Base-by-base conservation (phyloP, 1,140 invertebrate species). In the Brachionus calyciflorus region DNA sequence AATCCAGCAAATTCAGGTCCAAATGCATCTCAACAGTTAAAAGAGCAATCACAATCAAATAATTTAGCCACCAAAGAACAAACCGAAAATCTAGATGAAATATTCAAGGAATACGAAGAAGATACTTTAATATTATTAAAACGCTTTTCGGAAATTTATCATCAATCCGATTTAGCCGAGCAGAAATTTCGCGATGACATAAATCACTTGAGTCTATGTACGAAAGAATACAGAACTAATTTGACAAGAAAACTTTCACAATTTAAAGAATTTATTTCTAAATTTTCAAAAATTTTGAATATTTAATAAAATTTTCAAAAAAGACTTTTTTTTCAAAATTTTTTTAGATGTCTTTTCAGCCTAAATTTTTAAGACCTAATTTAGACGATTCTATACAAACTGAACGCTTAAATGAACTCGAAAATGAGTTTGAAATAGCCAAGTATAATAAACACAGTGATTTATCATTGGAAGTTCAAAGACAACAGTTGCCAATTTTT, bases 401-500 rank as follows among this genome's bases (percentile, higher is more conserved):
- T 28, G 69, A 73, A 14, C 44, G 69, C 3, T 24, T 73, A 12
- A 73, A 73, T n/a, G 46, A 73, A 49, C 14, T 30, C 0, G 69
- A 73, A 19, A 73, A 19, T 12, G 69, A 73, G 17, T 49, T 51
- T n/a, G 69, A 73, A 28, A 0, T 73, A 17, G 69, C 33, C 44
- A 73, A 53, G 24, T 73, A 17, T 19, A 55, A 14, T 49, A 12
- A 12, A 17, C n/a, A 51, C 9, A 19, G 46, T 28, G 69, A 73
- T n/a, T 55, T 73, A 33, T 73, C 69, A 12, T 12, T 73, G 9
- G 69, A 73, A 2, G 69, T 73, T 10, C 69, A 73, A 49, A 19
- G 69, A n/a, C 46, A 73, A 41, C 69, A 73, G 28, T n/a, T 73
- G 26, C 69, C 69, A 46, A 73, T 73, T 33, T 73, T 73, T 19